Base-by-base conservation (phyloP, 2,888 invertebrate species). In the Gnatocerus cornutus region DNA sequence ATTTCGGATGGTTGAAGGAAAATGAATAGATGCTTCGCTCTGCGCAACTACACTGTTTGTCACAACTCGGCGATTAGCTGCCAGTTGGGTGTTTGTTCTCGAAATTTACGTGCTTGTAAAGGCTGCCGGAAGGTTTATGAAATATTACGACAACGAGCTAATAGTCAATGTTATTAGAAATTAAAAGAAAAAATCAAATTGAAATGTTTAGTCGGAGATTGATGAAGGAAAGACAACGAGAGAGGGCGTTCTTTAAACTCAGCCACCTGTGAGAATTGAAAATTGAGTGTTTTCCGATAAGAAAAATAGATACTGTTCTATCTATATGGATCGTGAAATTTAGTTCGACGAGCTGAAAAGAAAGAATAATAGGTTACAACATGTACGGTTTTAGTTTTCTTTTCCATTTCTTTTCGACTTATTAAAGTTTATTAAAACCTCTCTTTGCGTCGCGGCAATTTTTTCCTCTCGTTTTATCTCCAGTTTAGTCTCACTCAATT, bases 31-130 rank as follows among this genome's bases (percentile, higher is more conserved):
- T 33, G 45, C 52, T 62, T 53, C 37, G 50, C 61, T 30, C 14
- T 56, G 48, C 65, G 46, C 30, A 56, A 56, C 65, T 55, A 65
- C 45, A 56, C 46, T 43, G 64, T 64, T 64, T 45, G 64, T 64
- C 64, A 64, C 43, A 53, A 43, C 53, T 41, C 53, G 64, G 53
- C 53, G 53, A 64, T 64, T 64, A 41, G 45, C 63, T 63, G 63
- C 52, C 63, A 61, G 39, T 53, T 64, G 29, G 13, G 45, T 64
- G 64, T 64, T 64, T 64, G 53, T 43, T 33, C 43, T 64, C 14
- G 55, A 55, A 64, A 64, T 64, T 64, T 53, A 64, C 41, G 43
- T 33, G 43, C 9, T 16, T 30, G 43, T 59, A 12, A 59, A 59
- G n/a, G 53, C 10, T 45, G 45, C 52, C 29, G 43, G 45, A 30